A percentile compares a stretch with the other conserved stretches of the same genome.
Conservation (phyloP, 2,113 vertebrate species). For the Anthoscopus minutus region DNA sequence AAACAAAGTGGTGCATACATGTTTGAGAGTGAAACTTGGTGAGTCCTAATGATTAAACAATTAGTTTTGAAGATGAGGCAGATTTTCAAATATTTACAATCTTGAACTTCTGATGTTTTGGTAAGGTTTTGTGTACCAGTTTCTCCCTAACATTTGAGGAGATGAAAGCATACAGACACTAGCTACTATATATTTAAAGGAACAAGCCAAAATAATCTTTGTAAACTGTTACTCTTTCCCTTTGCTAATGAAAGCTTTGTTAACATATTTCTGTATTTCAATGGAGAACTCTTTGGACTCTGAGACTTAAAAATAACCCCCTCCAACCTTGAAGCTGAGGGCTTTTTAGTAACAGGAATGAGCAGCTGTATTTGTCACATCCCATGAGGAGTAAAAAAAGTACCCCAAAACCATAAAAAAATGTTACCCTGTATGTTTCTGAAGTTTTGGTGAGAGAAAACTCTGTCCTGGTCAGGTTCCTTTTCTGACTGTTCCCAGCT, state of each 20-base stretch:
- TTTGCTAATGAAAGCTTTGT: background rate
- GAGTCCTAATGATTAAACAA: background rate
- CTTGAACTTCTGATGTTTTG: background rate
- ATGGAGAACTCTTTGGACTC: background rate
- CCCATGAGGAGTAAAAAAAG: rapidly evolving
- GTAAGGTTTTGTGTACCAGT: background rate
- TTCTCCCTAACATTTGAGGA: background rate
- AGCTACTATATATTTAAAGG: background rate
- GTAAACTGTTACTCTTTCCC: background rate
- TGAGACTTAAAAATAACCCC: background rate
- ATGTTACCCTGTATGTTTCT: background rate
- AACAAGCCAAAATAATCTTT: background rate
- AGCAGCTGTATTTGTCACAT: background rate
- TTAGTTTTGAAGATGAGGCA: background rate
- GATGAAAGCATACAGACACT: constrained; percentile 27
- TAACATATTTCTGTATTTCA: background rate
- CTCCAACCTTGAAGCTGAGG: background rate
- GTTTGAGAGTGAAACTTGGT: background rate
- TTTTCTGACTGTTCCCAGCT: background rate
- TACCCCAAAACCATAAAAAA: background rate
- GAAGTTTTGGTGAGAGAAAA: background rate
- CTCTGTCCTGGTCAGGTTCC: background rate
- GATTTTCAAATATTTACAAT: constrained; percentile 20
- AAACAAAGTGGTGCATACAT: background rate
- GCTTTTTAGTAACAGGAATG: background rate